A percentile compares a stretch with the other conserved stretches of the same genome.
Conservation (phyloP, 2,888 invertebrate genomes). For the Notodonta dromedarius region DNA sequence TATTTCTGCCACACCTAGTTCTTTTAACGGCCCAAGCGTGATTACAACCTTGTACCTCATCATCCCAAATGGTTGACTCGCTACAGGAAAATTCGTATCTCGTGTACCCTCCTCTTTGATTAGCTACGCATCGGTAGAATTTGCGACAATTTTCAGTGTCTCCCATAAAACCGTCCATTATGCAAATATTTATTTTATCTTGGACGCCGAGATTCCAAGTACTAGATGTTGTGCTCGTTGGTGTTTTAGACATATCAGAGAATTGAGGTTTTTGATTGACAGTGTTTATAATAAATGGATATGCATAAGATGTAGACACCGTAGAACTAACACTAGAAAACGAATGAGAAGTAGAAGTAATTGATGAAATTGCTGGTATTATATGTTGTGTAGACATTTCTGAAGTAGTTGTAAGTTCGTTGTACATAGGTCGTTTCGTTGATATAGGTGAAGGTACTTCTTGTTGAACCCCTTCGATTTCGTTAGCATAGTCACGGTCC, state of each 20-base stretch:
- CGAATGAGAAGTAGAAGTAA: background rate
- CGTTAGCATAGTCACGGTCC: conserved; percentile 67
- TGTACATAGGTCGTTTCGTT: conserved; percentile 43
- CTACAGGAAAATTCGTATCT: conserved; percentile 90
- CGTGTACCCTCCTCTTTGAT: conserved; percentile 85
- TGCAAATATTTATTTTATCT: conserved; percentile 69
- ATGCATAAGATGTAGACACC: background rate
- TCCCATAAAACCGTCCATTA: conserved; percentile 89
- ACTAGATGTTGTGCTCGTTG: conserved; percentile 14
- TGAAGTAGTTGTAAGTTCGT: conserved; percentile 21
- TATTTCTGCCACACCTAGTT: conserved; percentile 61
- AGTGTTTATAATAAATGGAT: background rate
- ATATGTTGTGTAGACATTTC: conserved; percentile 12
- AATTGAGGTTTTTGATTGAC: background rate
- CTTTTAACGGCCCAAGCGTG: conserved; percentile 86
- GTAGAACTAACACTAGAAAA: background rate
- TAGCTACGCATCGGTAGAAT: conserved; percentile 91
- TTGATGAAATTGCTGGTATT: background rate
- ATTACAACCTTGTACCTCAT: conserved; percentile 88
- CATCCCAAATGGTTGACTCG: conserved; percentile 92
- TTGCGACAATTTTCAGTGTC: conserved; percentile 89
- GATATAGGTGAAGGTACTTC: conserved; percentile 68
- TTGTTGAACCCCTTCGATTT: conserved; percentile 60
- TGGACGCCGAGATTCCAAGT: conserved; percentile 19
- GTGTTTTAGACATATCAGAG: conserved; percentile 18